phyloP scores from a whole-genome alignment of 1,140 invertebrate species.

The Zeugodacus cucurbitae region DNA sequence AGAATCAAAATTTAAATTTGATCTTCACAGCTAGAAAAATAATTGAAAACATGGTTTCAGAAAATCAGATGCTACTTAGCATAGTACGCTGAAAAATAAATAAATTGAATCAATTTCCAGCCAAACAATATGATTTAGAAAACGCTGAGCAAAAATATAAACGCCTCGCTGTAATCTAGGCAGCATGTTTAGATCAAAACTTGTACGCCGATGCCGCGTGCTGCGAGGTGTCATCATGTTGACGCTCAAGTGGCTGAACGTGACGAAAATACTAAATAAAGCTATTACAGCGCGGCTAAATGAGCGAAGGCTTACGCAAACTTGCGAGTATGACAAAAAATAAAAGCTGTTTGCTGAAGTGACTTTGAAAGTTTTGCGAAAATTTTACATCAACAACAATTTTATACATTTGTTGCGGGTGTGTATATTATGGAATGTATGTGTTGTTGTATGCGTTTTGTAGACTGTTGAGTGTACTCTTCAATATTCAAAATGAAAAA shows the following conservation, averaged over 20 bases:
- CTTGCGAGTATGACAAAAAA: conserved; percentile 4
- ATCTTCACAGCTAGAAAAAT: too few species aligned
- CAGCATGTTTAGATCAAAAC: conserved; percentile 55
- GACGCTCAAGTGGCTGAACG: conserved; percentile 52
- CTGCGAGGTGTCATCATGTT: conserved; percentile 60
- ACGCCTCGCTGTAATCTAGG: conserved; percentile 58
- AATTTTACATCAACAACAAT: conserved; percentile 19
- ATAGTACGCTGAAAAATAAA: background rate
- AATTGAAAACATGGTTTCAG: too few species aligned
- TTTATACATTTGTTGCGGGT: background rate
- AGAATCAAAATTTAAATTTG: too few species aligned
- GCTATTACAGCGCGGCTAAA: conserved; percentile 30
- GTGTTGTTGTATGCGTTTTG: background rate
- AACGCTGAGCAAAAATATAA: background rate
- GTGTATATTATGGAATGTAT: background rate
- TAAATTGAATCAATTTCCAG: background rate
- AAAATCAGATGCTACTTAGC: background rate
- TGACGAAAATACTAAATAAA: conserved; percentile 19
- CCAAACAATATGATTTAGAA: background rate
- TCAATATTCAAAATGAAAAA: background rate
- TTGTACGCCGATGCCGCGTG: conserved; percentile 51
- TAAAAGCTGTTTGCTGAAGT: background rate
- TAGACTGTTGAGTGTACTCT: background rate
- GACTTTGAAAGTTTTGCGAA: conserved; percentile 11
- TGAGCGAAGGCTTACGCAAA: conserved; percentile 1